Conservation (phyloP, 2,113 vertebrate genomes). For the Aplodontia rufa region DNA sequence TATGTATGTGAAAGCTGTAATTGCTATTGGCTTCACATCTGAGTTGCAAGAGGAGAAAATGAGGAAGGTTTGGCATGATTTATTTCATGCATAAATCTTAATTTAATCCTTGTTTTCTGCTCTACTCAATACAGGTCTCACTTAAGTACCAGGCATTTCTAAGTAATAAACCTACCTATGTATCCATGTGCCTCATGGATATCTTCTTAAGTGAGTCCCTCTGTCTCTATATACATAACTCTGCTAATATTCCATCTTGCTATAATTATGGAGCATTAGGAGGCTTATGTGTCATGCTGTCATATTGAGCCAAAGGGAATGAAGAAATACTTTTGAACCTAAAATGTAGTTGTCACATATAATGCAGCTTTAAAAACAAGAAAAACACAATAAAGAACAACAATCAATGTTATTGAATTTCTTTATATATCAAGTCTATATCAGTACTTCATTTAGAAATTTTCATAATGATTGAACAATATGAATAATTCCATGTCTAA, state of each 20-base stretch:
- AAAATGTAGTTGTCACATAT: not conserved
- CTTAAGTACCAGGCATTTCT: not conserved
- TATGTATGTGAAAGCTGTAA: not conserved
- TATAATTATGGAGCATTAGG: not conserved
- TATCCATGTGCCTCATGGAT: not conserved
- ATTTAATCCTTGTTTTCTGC: not conserved
- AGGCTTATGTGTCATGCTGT: not conserved
- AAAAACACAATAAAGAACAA: not conserved
- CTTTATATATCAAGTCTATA: not conserved
- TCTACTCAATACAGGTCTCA: not conserved
- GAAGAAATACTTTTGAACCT: not conserved
- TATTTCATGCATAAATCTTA: not conserved
- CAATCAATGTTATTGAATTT: not conserved
- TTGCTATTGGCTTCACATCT: not conserved
- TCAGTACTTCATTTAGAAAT: not conserved
- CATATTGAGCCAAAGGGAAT: not conserved
- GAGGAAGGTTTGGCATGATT: accelerated
- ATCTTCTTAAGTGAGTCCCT: not conserved
- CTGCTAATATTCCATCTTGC: not conserved
- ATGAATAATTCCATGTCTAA: not conserved
- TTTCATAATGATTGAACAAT: not conserved
- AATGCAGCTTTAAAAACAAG: not conserved
- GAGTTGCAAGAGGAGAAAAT: not conserved
- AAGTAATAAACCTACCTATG: not conserved
- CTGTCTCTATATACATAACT: not conserved